A percentile compares a stretch with the other conserved stretches of the same genome.
These are phyloP conservation scores for Epinephelus awoara DNA, from an alignment of 2,797 vertebrate species.

Conservation along the genomic window DNA sequence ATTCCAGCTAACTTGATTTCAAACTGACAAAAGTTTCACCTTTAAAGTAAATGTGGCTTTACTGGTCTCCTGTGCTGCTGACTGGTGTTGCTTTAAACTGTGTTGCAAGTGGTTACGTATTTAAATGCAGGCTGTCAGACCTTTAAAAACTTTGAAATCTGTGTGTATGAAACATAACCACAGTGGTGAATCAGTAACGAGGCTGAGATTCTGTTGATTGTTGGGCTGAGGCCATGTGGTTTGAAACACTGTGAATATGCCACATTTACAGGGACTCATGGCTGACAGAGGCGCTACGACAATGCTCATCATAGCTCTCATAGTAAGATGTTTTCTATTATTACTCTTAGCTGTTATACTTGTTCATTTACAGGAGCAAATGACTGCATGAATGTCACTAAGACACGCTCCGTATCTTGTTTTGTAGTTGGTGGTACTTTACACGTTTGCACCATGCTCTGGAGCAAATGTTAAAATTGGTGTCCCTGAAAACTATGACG, in stretches of 20 bases:
- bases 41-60: constrained; percentile 10
- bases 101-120: constrained; percentile 8
- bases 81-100: background rate
- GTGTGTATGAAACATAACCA: constrained; percentile 40
- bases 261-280: constrained; percentile 65
- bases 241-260: constrained; percentile 46
- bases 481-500: constrained; percentile 88
- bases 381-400: background rate
- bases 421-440: constrained; percentile 69
- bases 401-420: constrained; percentile 12
- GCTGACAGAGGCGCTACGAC: constrained; percentile 42
- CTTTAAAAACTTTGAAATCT: constrained; percentile 34
- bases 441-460: constrained; percentile 69
- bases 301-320: constrained; percentile 51
- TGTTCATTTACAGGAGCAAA: background rate
- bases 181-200: constrained; percentile 68
- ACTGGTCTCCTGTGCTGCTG: constrained; percentile 2
- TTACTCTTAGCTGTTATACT: background rate
- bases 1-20: background rate
- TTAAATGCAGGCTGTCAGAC: constrained; percentile 6
- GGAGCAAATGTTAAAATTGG: constrained; percentile 82
- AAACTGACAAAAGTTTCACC: background rate
- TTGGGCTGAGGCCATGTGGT: constrained; percentile 33
- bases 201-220: constrained; percentile 43
- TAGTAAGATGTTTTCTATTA: constrained; percentile 65